Evolutionary conservation across 2,113 vertebrate species (phyloP).

Genomic region (Cariama cristata): DNA sequence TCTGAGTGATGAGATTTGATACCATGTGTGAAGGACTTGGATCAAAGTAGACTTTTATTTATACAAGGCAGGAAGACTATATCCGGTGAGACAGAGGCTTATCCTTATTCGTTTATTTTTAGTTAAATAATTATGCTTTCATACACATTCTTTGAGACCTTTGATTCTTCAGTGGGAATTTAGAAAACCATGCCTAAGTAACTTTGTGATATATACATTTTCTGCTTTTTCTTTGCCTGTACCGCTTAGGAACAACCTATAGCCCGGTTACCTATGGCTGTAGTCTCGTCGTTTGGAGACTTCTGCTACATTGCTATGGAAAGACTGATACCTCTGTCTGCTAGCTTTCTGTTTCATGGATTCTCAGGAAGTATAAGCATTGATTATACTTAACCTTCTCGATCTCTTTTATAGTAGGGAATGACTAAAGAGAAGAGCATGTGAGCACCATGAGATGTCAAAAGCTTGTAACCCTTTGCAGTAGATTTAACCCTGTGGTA

Average conservation of each 20-base stretch:
- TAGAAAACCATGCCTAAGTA: not conserved
- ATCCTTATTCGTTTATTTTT: not conserved
- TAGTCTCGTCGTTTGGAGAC: not conserved
- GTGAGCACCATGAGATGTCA: not conserved
- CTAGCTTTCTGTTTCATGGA: not conserved
- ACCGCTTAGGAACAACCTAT: not conserved
- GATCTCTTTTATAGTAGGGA: not conserved
- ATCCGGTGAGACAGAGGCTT: not conserved
- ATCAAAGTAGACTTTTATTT: conserved; percentile 21
- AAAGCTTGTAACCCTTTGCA: not conserved
- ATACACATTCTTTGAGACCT: not conserved
- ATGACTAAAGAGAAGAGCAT: not conserved
- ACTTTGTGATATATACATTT: not conserved
- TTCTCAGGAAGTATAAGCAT: not conserved
- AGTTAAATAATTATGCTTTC: not conserved
- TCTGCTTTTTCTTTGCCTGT: not conserved
- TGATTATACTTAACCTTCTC: not conserved
- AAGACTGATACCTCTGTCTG: not conserved
- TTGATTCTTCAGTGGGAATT: not conserved
- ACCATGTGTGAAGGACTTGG: conserved; percentile 46
- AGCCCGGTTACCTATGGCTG: not conserved
- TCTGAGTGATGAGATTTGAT: conserved; percentile 19
- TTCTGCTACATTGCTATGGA: not conserved
- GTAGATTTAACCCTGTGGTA: not conserved
- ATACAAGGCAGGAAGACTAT: not conserved